phyloP scores from a whole-genome alignment of 2,797 vertebrate genomes.

The Ctenochaetus hawaiiensis region DNA sequence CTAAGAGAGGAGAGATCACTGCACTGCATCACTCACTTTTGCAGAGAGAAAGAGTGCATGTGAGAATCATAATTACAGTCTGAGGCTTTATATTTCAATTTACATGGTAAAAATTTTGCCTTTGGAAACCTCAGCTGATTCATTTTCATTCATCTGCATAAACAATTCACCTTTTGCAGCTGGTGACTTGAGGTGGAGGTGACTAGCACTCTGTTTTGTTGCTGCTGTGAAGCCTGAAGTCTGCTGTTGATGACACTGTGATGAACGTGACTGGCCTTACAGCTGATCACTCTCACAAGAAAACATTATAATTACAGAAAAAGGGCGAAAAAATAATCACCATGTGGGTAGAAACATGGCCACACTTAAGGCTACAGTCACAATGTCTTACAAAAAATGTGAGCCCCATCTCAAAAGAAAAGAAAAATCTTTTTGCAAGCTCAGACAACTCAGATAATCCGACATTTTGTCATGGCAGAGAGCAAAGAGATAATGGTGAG shows the following conservation, averaged over 20 bases:
- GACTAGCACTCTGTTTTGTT: slow-evolving; percentile 3
- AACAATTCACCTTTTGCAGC: background rate
- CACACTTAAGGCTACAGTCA: background rate
- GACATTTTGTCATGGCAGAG: too few relatives aligned
- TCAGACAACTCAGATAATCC: too few relatives aligned
- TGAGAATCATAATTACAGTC: background rate
- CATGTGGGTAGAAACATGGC: background rate
- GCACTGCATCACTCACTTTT: slow-evolving; percentile 17
- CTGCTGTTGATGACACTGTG: background rate
- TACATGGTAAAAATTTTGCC: slow-evolving; percentile 10
- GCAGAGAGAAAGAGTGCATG: background rate
- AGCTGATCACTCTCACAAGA: slow-evolving; percentile 9
- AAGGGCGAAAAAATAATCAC: too few relatives aligned
- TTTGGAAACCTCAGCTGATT: slow-evolving; percentile 7
- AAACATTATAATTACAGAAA: background rate
- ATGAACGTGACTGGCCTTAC: background rate
- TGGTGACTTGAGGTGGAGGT: background rate
- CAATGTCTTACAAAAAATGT: background rate
- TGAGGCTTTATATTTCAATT: slow-evolving; percentile 12
- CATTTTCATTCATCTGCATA: slow-evolving; percentile 16
- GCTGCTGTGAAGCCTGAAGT: slow-evolving; percentile 19
- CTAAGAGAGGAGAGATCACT: background rate
- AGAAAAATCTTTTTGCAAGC: too few relatives aligned
- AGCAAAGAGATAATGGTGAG: too few relatives aligned
- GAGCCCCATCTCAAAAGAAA: background rate